Conservation (phyloP, 2,888 invertebrate species). For the Elaeidobius kamerunicus region DNA sequence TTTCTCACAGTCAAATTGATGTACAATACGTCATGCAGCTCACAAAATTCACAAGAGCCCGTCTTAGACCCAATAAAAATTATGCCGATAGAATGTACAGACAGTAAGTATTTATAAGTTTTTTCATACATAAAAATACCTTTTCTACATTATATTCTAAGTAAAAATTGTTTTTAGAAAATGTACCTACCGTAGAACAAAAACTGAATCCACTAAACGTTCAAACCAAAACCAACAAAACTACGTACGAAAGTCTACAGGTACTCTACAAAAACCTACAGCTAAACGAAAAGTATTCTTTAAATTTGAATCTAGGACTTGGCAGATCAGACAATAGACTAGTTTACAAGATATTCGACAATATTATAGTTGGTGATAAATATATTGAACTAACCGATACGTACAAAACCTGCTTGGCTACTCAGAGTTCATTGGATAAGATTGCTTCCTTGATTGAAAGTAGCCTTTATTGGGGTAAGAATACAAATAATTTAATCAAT, state of each 20-base stretch:
- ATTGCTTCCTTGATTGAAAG: conserved; percentile 73
- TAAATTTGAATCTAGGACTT: conserved; percentile 42
- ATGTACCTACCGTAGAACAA: neutral
- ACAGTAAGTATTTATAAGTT: conserved; percentile 1
- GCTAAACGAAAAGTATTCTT: conserved; percentile 34
- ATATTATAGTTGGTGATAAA: conserved; percentile 61
- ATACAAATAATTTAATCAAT: conserved; percentile 34
- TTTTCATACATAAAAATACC: neutral
- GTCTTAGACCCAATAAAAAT: conserved; percentile 1
- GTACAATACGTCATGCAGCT: conserved; percentile 43
- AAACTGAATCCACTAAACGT: too few relatives aligned
- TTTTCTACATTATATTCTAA: neutral
- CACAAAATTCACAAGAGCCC: conserved; percentile 12
- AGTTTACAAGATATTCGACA: conserved; percentile 68
- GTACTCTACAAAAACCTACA: conserved; percentile 13
- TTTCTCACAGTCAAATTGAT: conserved; percentile 58
- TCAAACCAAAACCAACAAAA: conserved; percentile 8
- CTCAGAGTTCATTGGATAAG: conserved; percentile 82
- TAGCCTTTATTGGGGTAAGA: conserved; percentile 68
- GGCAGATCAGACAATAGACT: conserved; percentile 74
- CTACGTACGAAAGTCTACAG: conserved; percentile 45
- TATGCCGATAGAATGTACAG: neutral
- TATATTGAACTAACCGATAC: conserved; percentile 60
- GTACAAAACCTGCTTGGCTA: conserved; percentile 66
- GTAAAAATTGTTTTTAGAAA: conserved; percentile 7